Evolutionary conservation across 2,797 vertebrate genomes (phyloP), one percentile per base, ranked within the genome.

Genomic region (Pangasius djambal): DNA sequence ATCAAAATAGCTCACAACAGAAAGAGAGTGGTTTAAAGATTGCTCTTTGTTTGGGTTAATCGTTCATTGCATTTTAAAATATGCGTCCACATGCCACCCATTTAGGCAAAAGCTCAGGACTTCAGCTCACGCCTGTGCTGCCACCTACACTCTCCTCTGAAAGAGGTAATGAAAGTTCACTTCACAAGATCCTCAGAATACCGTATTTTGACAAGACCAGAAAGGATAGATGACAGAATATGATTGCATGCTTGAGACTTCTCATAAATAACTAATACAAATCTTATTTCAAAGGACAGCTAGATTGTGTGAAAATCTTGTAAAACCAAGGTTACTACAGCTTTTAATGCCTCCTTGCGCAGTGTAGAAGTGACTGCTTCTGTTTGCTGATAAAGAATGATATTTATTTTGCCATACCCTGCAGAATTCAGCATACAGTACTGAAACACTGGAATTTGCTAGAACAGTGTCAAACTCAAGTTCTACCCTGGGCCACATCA

Each of bases 251-350:
- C 52, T 69, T 52, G 52, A 88, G 83, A 87, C 50, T 75, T 85
- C 87, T 44, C 87, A 89, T 89, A 82, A 88, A 91, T 88, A 89
- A 89, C 61, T 85, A 83, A 92, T 87, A 91, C 79, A 89, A 92
- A 89, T 90, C 85, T 61, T 65, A 74, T 90, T 91, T 91, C 72
- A 88, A 90, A 85, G 67, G 83, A 83, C 70, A 59, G 85, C 78
- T 52, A 88, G 87, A 90, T 88, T 89, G 87, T 90, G 85, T 72
- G 88, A 89, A 92, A 92, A 92, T 89, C 91, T 88, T 74, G 52
- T 81, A 91, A 91, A 90, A 86, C 89, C 88, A 90, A 82, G 87
- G 81, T 87, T 89, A 91, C 83, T 86, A 86, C 82, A 78, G 88
- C 78, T 86, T 91, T 91, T 91, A 91, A 91, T 90, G 89, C 82